Evolutionary conservation across 2,113 vertebrate species (phyloP), one percentile per base, ranked within the genome.

Genomic region (Gavia stellata): DNA sequence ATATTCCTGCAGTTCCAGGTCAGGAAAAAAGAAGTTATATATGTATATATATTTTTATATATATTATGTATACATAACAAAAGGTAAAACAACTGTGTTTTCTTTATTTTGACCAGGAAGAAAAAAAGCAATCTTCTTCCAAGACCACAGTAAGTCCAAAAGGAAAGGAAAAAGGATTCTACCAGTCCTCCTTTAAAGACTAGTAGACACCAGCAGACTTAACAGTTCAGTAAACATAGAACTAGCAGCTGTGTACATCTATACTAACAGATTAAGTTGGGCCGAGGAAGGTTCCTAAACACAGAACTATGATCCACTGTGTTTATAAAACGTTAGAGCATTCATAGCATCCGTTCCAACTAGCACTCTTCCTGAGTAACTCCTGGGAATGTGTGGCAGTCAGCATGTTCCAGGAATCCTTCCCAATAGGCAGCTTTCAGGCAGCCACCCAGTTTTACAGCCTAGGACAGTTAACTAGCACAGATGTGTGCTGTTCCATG

Each of bases 331-430:
- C 0, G 5, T 20, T 63, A 38, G 38, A 18, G 78, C 82, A n/a
- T 40, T 75, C 77, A 6, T 3, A 68, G 77, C 42, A 72, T 49
- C 88, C 45, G 2, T 50, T 62, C 34, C 21, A 82, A 66, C 66
- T 31, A 89, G 66, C 29, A 42, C 88, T 87, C 58, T 91, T 86
- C 58, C 77, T 66, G 93, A 90, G 88, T 38, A 63, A n/a, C 91
- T 94, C 67, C 86, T 80, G 81, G 91, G 91, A 92, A 95, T 86
- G 88, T 68, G 85, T 83, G 86, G 81, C 91, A 87, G 88, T 87
- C 88, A 90, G 91, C 77, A 84, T 28, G 81, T 86, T 89, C 77
- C 94, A 95, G 85, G 92, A 95, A 87, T 62, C 81, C 74, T 79
- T 63, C 73, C 95, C 91, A 86, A 7, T 31, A 95, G 77, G 79